phyloP scores from a whole-genome alignment of 2,113 vertebrate species.

The Coracopsis vasa region DNA sequence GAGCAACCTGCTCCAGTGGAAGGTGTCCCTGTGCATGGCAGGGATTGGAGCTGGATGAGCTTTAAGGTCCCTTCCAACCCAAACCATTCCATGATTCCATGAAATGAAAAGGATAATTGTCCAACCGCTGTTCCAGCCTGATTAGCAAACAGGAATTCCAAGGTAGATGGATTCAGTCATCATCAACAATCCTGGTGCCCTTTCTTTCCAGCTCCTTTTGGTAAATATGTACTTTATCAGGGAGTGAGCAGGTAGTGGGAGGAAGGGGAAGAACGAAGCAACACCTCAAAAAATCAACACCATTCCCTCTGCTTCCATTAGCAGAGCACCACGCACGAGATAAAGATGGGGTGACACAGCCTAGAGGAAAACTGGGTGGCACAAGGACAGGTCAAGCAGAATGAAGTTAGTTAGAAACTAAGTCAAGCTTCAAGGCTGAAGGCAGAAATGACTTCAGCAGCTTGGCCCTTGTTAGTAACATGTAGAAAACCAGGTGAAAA shows the following conservation, averaged over 20 bases:
- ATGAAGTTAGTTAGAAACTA: not conserved
- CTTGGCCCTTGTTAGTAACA: not conserved
- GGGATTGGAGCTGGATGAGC: not conserved
- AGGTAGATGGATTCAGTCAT: not conserved
- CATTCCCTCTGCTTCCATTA: not conserved
- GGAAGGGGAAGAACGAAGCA: not conserved
- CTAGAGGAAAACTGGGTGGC: not conserved
- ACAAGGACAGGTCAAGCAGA: not conserved
- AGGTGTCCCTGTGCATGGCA: not conserved
- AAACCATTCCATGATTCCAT: not conserved
- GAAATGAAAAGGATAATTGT: not conserved
- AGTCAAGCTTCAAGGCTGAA: not conserved
- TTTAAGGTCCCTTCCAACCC: not conserved
- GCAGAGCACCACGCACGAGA: not conserved
- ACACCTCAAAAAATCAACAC: constrained; percentile 10
- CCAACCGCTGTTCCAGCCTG: not conserved
- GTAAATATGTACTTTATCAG: not conserved
- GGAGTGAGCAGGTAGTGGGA: not conserved
- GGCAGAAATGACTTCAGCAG: not conserved
- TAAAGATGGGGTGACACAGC: not conserved
- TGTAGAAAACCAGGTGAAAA: not conserved
- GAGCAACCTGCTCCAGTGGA: too few species aligned
- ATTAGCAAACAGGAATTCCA: not conserved
- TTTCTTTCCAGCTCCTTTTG: not conserved
- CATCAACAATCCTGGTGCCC: not conserved